phyloP scores from a whole-genome alignment of 2,113 vertebrate genomes.

The Nipponia nippon region DNA sequence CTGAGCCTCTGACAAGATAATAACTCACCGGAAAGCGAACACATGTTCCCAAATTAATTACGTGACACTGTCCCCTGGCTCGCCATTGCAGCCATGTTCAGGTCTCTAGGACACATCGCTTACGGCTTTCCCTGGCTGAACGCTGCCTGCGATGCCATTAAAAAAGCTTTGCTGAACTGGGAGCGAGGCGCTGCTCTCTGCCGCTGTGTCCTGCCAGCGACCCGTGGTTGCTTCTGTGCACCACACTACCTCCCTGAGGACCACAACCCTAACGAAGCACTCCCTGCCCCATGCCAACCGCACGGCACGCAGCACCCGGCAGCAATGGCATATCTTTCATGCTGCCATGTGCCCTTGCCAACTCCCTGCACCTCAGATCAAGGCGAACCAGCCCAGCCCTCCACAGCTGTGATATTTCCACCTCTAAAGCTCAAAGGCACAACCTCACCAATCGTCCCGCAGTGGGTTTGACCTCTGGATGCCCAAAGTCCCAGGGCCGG shows the following conservation, averaged over 20 bases:
- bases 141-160: accelerated
- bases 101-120: not conserved
- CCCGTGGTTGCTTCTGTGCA: not conserved
- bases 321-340: accelerated
- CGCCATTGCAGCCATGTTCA: not conserved
- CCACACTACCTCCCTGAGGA: not conserved
- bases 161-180: not conserved
- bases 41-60: not conserved
- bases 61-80: not conserved
- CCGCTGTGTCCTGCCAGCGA: not conserved
- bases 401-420: not conserved
- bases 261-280: accelerated
- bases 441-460: not conserved
- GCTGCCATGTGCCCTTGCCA: accelerated
- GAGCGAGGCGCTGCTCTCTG: not conserved
- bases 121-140: not conserved
- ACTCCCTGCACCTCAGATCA: not conserved
- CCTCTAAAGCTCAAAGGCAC: not conserved
- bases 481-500: not conserved
- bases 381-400: not conserved
- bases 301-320: not conserved
- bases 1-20: constrained; percentile 8
- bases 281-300: not conserved
- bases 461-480: not conserved
- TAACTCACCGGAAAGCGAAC: constrained; percentile 12